Percentiles rank a stretch among this genome's conserved stretches.
These are phyloP conservation scores for Dendropsophus ebraccatus DNA, from an alignment of 2,113 vertebrate genomes.

Conservation along the genomic window DNA sequence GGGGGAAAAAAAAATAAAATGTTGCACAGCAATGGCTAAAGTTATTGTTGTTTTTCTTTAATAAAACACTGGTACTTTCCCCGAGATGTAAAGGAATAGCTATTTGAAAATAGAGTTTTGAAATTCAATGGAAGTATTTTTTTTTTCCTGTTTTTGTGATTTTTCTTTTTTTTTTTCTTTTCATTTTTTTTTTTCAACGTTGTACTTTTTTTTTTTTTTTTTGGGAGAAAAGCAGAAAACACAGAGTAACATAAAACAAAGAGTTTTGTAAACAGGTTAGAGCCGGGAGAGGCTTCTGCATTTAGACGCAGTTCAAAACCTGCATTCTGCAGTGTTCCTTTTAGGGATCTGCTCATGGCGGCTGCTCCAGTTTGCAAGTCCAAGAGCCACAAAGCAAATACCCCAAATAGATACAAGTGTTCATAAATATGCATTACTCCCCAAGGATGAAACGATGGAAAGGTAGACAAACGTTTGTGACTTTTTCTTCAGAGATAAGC, in stretches of 20 bases:
- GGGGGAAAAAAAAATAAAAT: conserved; percentile 64
- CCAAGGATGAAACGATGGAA: conserved; percentile 43
- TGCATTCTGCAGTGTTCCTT: conserved; percentile 71
- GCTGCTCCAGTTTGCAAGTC: conserved; percentile 36
- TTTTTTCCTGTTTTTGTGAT: conserved; percentile 64
- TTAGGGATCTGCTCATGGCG: conserved; percentile 72
- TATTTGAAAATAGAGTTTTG: conserved; percentile 88
- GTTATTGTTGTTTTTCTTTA: conserved; percentile 66
- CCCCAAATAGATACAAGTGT: conserved; percentile 25
- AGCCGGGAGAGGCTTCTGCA: conserved; percentile 80
- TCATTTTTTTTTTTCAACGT: conserved; percentile 69
- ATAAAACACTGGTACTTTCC: conserved; percentile 90
- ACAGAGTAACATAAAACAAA: conserved; percentile 72
- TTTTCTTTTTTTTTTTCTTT: conserved; percentile 68
- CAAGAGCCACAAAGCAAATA: conserved; percentile 2
- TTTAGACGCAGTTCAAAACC: conserved; percentile 86
- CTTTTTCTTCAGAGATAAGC: conserved; percentile 44
- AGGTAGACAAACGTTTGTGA: conserved; percentile 50
- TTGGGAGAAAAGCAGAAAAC: conserved; percentile 70
- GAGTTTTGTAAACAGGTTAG: conserved; percentile 86
- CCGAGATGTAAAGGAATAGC: conserved; percentile 95
- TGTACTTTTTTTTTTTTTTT: conserved; percentile 72
- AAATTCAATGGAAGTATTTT: conserved; percentile 82
- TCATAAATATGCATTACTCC: conserved; percentile 36
- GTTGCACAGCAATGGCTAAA: conserved; percentile 75